phyloP scores from a whole-genome alignment of 2,888 invertebrate species.

The Corythucha ciliata region DNA sequence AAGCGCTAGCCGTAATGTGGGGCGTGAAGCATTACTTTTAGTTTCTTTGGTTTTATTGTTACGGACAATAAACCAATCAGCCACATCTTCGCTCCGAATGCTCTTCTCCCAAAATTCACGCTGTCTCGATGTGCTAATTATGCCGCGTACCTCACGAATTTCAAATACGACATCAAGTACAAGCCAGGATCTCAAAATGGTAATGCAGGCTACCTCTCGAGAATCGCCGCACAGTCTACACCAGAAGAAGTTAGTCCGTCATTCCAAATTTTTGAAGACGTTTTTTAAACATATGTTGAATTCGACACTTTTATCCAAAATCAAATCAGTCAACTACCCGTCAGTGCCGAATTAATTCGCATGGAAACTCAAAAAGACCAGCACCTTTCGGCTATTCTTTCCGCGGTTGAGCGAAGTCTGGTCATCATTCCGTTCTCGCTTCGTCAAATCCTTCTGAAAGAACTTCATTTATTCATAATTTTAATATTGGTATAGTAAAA shows the following conservation, averaged over 20 bases:
- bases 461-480: slow-evolving; percentile 19
- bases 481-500: slow-evolving; percentile 14
- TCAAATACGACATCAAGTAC: slow-evolving; percentile 9
- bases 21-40: slow-evolving; percentile 38
- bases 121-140: slow-evolving; percentile 39
- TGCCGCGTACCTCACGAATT: slow-evolving; percentile 10
- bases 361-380: slow-evolving; percentile 15
- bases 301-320: slow-evolving; percentile 7
- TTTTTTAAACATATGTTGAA: background rate
- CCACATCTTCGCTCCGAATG: no score
- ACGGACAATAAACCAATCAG: no score
- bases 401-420: slow-evolving; percentile 5
- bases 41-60: slow-evolving; percentile 40
- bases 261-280: background rate
- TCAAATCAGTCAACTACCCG: slow-evolving; percentile 8
- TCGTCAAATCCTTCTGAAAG: slow-evolving; percentile 1
- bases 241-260: background rate
- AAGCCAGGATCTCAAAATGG: no score
- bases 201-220: slow-evolving; percentile 9
- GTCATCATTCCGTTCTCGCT: slow-evolving; percentile 12
- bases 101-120: slow-evolving; percentile 40
- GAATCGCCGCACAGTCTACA: background rate
- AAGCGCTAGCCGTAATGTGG: slow-evolving; percentile 36
- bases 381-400: slow-evolving; percentile 1
- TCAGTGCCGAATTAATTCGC: slow-evolving; percentile 13